phyloP scores from a whole-genome alignment of 1,140 invertebrate species.

The Dolichoris vasculosae region DNA sequence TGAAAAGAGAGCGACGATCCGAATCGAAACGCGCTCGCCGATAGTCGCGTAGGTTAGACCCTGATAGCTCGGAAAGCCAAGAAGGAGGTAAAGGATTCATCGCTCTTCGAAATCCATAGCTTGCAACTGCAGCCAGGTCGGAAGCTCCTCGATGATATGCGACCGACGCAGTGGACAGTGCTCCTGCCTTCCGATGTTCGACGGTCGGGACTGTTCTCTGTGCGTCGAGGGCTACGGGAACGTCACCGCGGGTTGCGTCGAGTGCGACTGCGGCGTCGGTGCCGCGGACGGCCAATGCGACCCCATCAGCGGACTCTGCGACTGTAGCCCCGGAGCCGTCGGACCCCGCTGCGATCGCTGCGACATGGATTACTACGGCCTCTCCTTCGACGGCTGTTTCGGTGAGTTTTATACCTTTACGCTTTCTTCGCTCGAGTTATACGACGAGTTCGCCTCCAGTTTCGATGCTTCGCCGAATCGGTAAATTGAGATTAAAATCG shows the following conservation, averaged over 20 bases:
- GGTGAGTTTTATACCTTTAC: conserved; percentile 76
- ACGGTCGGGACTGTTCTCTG: conserved; percentile 68
- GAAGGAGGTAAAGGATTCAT: too few species aligned
- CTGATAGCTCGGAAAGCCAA: too few species aligned
- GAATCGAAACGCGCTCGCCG: too few species aligned
- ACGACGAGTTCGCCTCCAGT: too few species aligned
- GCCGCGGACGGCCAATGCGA: conserved; percentile 86
- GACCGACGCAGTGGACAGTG: conserved; percentile 86
- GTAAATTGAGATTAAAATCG: not conserved
- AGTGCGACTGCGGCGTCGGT: conserved; percentile 85
- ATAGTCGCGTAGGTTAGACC: too few species aligned
- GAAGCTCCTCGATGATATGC: conserved; percentile 82
- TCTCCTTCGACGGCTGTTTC: conserved; percentile 82
- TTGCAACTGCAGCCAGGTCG: conserved; percentile 86
- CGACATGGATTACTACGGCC: conserved; percentile 83
- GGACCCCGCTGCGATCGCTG: conserved; percentile 88
- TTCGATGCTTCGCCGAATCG: too few species aligned
- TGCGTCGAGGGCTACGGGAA: conserved; percentile 78
- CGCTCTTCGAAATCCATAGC: conserved; percentile 73
- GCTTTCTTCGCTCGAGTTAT: not conserved
- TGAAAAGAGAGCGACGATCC: too few species aligned
- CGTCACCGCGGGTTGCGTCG: conserved; percentile 80
- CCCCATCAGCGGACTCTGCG: conserved; percentile 81
- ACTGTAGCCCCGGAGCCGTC: conserved; percentile 80
- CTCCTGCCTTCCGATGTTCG: conserved; percentile 76